A percentile compares a stretch with the other conserved stretches of the same genome.
phyloP scores from a whole-genome alignment of 2,888 invertebrate genomes.

The Cerceris rybyensis region DNA sequence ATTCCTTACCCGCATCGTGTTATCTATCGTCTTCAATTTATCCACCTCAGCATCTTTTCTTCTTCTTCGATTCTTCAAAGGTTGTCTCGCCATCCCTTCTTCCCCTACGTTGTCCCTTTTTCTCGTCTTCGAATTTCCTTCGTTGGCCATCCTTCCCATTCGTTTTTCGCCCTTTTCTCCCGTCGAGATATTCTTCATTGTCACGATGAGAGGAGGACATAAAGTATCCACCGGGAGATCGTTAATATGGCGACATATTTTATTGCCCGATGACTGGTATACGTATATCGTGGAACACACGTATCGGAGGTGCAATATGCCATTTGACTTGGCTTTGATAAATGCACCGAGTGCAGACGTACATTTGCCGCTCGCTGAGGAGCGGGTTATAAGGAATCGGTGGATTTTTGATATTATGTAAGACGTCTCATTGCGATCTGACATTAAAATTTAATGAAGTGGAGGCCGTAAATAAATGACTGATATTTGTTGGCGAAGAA shows the following conservation, averaged over 20 bases:
- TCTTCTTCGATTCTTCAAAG: too few relatives aligned
- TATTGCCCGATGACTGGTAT: slow-evolving; percentile 24
- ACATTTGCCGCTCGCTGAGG: not conserved
- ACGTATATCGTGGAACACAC: slow-evolving; percentile 3
- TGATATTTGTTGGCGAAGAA: too few relatives aligned
- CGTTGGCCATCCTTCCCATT: not conserved
- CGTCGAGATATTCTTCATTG: slow-evolving; percentile 33
- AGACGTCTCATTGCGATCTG: too few relatives aligned
- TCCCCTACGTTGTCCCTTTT: not conserved
- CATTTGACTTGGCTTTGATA: slow-evolving; percentile 38
- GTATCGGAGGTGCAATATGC: slow-evolving; percentile 30
- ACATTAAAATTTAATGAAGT: too few relatives aligned
- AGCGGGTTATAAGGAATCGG: too few relatives aligned
- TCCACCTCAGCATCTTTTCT: too few relatives aligned
- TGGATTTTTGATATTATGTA: too few relatives aligned
- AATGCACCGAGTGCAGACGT: slow-evolving; percentile 18
- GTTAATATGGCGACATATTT: slow-evolving; percentile 42
- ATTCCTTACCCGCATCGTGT: too few relatives aligned
- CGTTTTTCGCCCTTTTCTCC: not conserved
- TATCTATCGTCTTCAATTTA: too few relatives aligned
- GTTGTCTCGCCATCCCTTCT: too few relatives aligned
- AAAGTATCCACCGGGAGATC: slow-evolving; percentile 27
- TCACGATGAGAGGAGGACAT: slow-evolving; percentile 18
- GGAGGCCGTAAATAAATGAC: too few relatives aligned
- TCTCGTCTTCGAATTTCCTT: not conserved